Conservation (phyloP, 2,113 vertebrate species). For the Rallus limicola region DNA sequence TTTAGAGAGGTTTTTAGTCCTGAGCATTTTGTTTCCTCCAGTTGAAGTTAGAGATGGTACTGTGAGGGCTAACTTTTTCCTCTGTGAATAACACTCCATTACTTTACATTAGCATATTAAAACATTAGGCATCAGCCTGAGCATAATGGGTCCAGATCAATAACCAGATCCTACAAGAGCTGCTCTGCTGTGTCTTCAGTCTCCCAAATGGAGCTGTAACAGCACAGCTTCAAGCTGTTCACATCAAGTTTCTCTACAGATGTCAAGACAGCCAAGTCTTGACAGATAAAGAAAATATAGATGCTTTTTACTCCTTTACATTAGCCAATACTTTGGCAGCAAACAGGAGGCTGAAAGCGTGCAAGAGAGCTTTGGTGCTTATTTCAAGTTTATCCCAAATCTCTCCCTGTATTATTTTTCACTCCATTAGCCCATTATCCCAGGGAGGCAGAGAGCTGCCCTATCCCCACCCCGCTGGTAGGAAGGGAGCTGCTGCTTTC, state of each 20-base stretch:
- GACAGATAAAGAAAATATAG: not conserved
- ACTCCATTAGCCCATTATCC: not conserved
- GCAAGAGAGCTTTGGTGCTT: not conserved
- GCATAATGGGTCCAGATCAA: constrained; percentile 5
- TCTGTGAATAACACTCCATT: not conserved
- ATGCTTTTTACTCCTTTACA: constrained; percentile 18
- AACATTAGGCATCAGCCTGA: not conserved
- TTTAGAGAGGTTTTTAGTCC: not conserved
- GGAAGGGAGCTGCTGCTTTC: not conserved
- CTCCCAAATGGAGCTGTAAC: not conserved
- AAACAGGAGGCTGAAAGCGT: not conserved
- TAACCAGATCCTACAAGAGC: not conserved
- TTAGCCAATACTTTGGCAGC: not conserved
- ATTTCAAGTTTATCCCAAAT: not conserved
- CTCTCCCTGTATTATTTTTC: not conserved
- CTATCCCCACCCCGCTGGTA: not conserved
- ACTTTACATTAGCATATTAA: not conserved
- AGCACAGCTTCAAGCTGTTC: not conserved
- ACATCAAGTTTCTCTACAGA: not conserved
- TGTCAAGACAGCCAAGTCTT: not conserved
- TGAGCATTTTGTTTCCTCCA: not conserved
- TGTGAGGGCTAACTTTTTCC: not conserved
- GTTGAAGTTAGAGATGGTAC: not conserved
- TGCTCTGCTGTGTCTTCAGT: not conserved
- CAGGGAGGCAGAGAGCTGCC: not conserved